phyloP scores from a whole-genome alignment of 35 echinoderm and acorn worm species.

The Ophioderma brevispina region DNA sequence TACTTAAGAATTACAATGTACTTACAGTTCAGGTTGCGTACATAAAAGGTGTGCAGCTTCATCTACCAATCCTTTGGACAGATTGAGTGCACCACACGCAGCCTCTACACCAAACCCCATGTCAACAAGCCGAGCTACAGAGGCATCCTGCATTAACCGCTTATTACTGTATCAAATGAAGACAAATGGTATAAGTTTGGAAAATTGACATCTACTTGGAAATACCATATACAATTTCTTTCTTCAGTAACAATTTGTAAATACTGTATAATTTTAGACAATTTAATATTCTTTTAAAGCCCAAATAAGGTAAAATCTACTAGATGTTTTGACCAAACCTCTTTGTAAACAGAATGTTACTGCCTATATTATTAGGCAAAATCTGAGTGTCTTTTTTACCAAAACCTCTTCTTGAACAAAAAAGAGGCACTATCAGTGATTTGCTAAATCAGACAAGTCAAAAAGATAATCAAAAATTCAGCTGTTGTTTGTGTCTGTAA shows the following conservation, averaged over 20 bases:
- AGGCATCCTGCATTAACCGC: conserved; percentile 40
- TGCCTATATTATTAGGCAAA: too few relatives aligned
- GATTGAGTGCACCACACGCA: conserved; percentile 38
- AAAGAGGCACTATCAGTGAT: too few relatives aligned
- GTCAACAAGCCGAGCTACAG: conserved; percentile 31
- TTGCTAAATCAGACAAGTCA: too few relatives aligned
- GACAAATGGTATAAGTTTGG: not conserved
- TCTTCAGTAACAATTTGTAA: not conserved
- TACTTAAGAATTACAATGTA: too few relatives aligned
- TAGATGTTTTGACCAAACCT: too few relatives aligned
- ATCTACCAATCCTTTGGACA: conserved; percentile 29
- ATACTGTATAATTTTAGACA: not conserved
- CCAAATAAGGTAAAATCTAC: too few relatives aligned
- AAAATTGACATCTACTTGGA: not conserved
- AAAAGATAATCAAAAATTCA: too few relatives aligned
- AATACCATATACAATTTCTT: not conserved
- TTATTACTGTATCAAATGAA: conserved; percentile 10
- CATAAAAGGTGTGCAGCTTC: conserved; percentile 33
- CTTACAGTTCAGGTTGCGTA: conserved; percentile 58
- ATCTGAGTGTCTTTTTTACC: too few relatives aligned
- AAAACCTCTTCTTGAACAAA: too few relatives aligned
- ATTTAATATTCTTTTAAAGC: not conserved
- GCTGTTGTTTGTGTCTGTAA: too few relatives aligned
- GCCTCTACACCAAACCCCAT: conserved; percentile 41
- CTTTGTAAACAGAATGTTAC: too few relatives aligned